phyloP scores from a whole-genome alignment of 2,888 invertebrate genomes.

The Dyspetes luteomarginatus region DNA sequence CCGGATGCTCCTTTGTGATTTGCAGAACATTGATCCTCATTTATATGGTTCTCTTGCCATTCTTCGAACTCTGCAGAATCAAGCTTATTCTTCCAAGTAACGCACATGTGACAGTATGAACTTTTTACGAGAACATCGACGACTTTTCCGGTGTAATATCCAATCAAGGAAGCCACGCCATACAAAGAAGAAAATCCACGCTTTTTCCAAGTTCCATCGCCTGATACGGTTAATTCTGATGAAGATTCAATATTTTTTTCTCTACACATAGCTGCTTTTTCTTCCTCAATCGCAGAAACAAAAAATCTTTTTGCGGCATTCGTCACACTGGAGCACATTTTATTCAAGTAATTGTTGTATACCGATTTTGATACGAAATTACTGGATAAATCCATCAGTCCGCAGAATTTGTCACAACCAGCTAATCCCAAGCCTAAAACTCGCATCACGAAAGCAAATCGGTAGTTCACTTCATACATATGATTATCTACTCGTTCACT shows the following conservation, averaged over 20 bases:
- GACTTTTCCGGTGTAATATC: background rate
- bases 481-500: background rate
- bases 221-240: constrained; percentile 66
- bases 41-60: background rate
- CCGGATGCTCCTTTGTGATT: background rate
- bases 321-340: too few relatives aligned
- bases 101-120: background rate
- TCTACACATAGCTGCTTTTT: constrained; percentile 29
- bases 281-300: background rate
- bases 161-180: background rate
- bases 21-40: background rate
- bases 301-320: too few relatives aligned
- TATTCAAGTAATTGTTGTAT: background rate
- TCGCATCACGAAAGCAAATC: background rate
- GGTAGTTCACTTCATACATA: background rate
- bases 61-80: background rate
- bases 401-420: background rate
- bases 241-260: constrained; percentile 56
- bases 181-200: background rate
- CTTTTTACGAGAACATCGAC: background rate
- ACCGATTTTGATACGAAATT: background rate
- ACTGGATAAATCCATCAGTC: background rate
- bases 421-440: background rate
- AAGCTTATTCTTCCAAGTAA: background rate
- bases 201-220: constrained; percentile 64